These are phyloP conservation scores for Squalus acanthias DNA, from an alignment of 2,797 vertebrate species.

Conservation along the genomic window DNA sequence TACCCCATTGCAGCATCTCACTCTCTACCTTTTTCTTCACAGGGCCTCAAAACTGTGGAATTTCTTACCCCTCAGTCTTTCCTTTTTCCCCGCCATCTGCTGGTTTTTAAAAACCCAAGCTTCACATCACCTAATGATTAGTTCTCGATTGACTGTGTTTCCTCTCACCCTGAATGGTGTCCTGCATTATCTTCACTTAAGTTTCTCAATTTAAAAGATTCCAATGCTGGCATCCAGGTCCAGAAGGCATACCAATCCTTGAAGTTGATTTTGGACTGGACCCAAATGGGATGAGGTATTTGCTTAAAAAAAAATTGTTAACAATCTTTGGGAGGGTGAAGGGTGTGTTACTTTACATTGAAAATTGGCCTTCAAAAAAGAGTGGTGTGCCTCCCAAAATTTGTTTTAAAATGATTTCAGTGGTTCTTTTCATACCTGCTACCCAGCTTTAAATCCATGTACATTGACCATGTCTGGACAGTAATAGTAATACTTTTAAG, in stretches of 20 bases:
- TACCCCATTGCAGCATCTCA: too few relatives aligned
- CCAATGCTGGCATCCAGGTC: background rate
- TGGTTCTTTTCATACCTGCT: background rate
- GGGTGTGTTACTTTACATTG: too few relatives aligned
- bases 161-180: too few relatives aligned
- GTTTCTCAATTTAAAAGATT: background rate
- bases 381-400: background rate
- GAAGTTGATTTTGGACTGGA: background rate
- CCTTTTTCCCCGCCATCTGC: too few relatives aligned
- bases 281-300: background rate
- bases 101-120: too few relatives aligned
- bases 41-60: too few relatives aligned
- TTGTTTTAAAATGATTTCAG: background rate
- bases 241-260: background rate
- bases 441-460: background rate
- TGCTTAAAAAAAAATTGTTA: background rate
- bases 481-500: background rate
- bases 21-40: too few relatives aligned
- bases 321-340: too few relatives aligned
- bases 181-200: too few relatives aligned
- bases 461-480: background rate
- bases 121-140: too few relatives aligned
- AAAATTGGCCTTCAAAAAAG: background rate
- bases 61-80: too few relatives aligned
- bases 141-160: too few relatives aligned